Conservation (phyloP, 1,140 invertebrate species). For the Conus betulinus region DNA sequence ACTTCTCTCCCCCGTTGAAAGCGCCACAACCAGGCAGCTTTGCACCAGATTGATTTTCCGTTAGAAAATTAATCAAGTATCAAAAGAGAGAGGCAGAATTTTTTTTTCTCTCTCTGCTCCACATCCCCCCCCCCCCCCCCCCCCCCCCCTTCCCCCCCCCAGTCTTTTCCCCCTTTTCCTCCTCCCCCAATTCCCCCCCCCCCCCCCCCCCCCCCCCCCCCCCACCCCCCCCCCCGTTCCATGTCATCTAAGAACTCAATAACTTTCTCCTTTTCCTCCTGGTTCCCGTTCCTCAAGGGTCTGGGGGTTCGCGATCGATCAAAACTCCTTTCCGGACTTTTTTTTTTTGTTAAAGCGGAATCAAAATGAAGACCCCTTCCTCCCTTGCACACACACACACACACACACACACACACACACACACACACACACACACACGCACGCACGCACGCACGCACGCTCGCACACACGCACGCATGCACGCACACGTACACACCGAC, state of each 20-base stretch:
- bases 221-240: too few species aligned
- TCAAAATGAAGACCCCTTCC: neutral
- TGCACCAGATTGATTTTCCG: conserved; percentile 14
- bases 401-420: neutral
- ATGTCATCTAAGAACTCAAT: neutral
- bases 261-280: conserved; percentile 15
- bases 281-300: neutral
- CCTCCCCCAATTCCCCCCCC: neutral
- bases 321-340: neutral
- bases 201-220: too few species aligned
- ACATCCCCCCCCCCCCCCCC: neutral
- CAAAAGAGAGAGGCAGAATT: conserved; percentile 13
- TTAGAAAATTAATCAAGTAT: conserved; percentile 25
- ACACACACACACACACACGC: neutral
- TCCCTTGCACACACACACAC: neutral
- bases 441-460: conserved; percentile 1
- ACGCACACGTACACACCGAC: neutral
- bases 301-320: neutral
- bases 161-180: neutral
- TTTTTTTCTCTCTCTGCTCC: neutral
- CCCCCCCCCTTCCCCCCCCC: neutral
- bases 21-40: neutral
- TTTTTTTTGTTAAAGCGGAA: neutral
- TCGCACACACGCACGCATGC: neutral
- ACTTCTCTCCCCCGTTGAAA: neutral